Percentiles rank a stretch among this genome's conserved stretches.
These are phyloP conservation scores for Boulengeromyrus knoepffleri DNA, from an alignment of 2,113 vertebrate species.

Conservation along the genomic window DNA sequence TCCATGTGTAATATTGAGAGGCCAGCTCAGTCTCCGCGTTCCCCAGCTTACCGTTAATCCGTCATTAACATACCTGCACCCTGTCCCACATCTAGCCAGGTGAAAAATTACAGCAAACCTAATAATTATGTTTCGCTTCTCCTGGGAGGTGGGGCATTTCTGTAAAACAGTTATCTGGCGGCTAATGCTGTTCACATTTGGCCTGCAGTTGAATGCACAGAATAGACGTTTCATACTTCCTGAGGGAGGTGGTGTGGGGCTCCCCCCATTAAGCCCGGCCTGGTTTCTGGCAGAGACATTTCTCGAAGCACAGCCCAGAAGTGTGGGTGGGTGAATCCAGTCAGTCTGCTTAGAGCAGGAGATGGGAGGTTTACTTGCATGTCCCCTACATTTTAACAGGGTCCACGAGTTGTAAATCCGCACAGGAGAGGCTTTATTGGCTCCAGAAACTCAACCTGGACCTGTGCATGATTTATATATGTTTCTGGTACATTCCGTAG, in stretches of 20 bases:
- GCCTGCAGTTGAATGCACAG: not conserved
- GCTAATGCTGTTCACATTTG: not conserved
- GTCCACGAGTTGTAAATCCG: not conserved
- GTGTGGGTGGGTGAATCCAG: constrained; percentile 7
- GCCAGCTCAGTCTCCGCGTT: not conserved
- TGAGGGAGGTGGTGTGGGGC: not conserved
- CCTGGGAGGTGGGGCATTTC: not conserved
- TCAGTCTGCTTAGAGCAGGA: not conserved
- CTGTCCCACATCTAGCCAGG: not conserved
- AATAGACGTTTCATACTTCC: not conserved
- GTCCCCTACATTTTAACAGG: constrained; percentile 7
- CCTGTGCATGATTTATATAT: not conserved
- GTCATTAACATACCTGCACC: not conserved
- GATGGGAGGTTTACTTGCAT: not conserved
- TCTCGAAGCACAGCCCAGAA: not conserved
- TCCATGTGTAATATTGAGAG: not conserved
- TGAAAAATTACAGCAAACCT: not conserved
- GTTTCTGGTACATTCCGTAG: not conserved
- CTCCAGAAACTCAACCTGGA: not conserved
- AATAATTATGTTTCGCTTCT: not conserved
- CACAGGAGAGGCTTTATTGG: not conserved
- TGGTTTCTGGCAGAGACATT: not conserved
- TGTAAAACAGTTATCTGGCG: too few relatives aligned
- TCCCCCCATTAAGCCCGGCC: not conserved
- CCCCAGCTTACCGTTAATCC: not conserved